Percentiles rank a stretch among this genome's conserved stretches.
Evolutionary conservation across 2,888 invertebrate genomes (phyloP).

Genomic region (Amphipoea oculea): DNA sequence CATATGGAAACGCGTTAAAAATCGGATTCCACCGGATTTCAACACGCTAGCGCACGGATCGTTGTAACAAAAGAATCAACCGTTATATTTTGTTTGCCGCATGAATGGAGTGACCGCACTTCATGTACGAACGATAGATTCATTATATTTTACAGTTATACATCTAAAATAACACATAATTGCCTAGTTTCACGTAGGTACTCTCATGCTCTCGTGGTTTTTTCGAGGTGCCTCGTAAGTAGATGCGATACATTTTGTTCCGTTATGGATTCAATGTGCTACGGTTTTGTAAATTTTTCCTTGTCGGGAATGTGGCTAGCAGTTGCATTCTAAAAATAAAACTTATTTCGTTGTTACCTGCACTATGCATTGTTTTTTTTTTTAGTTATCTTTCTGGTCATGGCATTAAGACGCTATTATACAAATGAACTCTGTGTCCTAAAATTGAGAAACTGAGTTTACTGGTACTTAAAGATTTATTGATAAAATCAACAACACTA

Average conservation of each 20-base stretch:
- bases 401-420: neutral
- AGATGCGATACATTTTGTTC: constrained; percentile 50
- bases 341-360: constrained; percentile 50
- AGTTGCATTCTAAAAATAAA: constrained; percentile 61
- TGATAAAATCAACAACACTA: neutral
- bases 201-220: constrained; percentile 54
- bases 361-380: constrained; percentile 11
- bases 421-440: constrained; percentile 2
- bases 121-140: constrained; percentile 69
- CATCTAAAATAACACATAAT: constrained; percentile 73
- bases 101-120: constrained; percentile 76
- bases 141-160: constrained; percentile 76
- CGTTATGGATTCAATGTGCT: constrained; percentile 47
- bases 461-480: neutral
- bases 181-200: constrained; percentile 63
- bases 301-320: constrained; percentile 49
- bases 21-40: constrained; percentile 69
- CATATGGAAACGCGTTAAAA: constrained; percentile 67
- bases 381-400: constrained; percentile 6
- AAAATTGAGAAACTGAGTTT: neutral
- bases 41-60: constrained; percentile 52
- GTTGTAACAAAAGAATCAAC: constrained; percentile 71
- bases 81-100: constrained; percentile 77
- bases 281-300: constrained; percentile 54
- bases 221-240: constrained; percentile 37